A percentile compares a stretch with the other conserved stretches of the same genome.
Evolutionary conservation across 2,797 vertebrate genomes (phyloP).

Genomic region (Sebastes dallii): DNA sequence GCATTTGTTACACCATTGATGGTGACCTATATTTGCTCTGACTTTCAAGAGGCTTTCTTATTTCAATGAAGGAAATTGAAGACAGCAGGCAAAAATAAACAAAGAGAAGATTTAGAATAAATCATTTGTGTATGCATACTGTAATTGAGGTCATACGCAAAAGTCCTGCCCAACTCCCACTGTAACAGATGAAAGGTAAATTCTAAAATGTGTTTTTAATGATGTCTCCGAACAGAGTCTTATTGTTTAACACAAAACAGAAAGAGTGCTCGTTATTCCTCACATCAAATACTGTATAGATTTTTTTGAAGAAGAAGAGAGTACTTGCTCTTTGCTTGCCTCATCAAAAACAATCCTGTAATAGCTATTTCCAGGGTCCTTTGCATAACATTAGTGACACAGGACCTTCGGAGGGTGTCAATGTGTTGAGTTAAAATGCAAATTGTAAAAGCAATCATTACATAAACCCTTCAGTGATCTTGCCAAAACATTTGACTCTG

Average conservation of each 20-base stretch:
- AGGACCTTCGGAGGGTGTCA: neutral
- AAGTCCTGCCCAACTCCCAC: constrained; percentile 39
- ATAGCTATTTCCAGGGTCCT: neutral
- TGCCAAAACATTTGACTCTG: constrained; percentile 16
- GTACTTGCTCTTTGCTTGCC: neutral
- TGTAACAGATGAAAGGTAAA: constrained; percentile 31
- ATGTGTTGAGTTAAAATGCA: constrained; percentile 12
- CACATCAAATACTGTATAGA: neutral
- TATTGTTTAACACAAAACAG: constrained; percentile 20
- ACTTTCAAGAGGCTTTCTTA: constrained; percentile 56
- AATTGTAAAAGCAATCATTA: constrained; percentile 3
- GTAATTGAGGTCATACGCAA: constrained; percentile 69
- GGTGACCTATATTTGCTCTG: constrained; percentile 75
- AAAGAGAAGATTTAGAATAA: constrained; percentile 40
- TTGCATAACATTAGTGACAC: neutral
- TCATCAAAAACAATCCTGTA: neutral
- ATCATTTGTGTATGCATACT: constrained; percentile 42
- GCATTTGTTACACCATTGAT: constrained; percentile 58
- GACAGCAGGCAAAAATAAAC: constrained; percentile 38
- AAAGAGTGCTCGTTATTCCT: neutral
- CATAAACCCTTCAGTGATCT: constrained; percentile 10
- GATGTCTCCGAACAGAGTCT: neutral
- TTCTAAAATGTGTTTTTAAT: constrained; percentile 21
- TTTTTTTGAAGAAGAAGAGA: neutral
- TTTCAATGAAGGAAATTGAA: constrained; percentile 48